Conservation (phyloP, 30 jellyfish, hydroid and myxozoan species). For the Cassiopea xamachana region DNA sequence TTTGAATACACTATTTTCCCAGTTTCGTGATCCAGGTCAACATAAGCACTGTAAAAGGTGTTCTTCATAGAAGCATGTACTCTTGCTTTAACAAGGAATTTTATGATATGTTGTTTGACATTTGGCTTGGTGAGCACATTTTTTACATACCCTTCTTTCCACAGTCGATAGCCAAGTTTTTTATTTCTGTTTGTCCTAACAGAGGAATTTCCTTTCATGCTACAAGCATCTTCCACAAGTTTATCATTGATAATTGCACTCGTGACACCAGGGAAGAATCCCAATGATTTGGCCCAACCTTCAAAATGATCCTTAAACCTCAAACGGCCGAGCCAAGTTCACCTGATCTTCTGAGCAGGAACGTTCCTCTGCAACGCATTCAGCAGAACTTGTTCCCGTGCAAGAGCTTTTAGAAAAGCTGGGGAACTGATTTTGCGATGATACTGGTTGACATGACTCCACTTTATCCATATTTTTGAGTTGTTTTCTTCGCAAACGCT, state of each 20-base stretch:
- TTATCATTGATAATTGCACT: neutral
- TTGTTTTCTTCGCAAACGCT: neutral
- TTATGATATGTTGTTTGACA: neutral
- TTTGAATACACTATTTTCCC: constrained; percentile 34
- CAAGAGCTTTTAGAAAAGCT: constrained; percentile 49
- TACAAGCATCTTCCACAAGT: neutral
- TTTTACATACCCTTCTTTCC: constrained; percentile 42
- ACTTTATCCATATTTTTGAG: neutral
- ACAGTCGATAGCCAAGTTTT: neutral
- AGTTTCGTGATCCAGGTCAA: constrained; percentile 15
- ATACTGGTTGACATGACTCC: neutral
- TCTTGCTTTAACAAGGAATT: constrained; percentile 51
- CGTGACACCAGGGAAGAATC: neutral
- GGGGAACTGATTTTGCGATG: constrained; percentile 9
- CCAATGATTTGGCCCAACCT: constrained; percentile 25
- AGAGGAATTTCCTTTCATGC: neutral
- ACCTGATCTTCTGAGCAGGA: neutral
- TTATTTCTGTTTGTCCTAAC: constrained; percentile 6
- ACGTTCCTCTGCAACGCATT: neutral
- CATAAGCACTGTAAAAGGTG: constrained; percentile 9
- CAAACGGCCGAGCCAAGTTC: neutral
- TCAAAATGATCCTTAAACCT: neutral
- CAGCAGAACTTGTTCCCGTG: constrained; percentile 18
- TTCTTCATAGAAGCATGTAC: constrained; percentile 62
- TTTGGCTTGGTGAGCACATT: constrained; percentile 24